Conservation (phyloP, 2,797 vertebrate genomes). For the Pelodytes ibericus region DNA sequence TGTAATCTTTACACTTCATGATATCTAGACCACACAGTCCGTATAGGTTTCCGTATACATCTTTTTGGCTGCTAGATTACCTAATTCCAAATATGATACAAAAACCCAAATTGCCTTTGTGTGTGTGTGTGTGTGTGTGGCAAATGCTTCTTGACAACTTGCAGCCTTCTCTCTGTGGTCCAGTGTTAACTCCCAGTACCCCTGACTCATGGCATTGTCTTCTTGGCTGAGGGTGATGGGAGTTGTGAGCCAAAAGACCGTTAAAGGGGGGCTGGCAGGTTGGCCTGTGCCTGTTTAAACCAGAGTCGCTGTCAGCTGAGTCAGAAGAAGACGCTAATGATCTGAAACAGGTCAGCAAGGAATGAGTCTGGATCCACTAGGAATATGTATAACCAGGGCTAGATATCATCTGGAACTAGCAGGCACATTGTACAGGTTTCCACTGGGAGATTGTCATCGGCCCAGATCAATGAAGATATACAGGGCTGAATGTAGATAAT, state of each 20-base stretch:
- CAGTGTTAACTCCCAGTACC: no score
- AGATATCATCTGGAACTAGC: constrained; percentile 42
- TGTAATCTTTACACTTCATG: no score
- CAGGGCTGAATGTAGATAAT: not conserved
- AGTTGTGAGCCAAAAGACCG: not conserved
- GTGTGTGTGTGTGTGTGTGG: no score
- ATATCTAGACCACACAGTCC: no score
- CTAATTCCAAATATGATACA: no score
- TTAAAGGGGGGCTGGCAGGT: not conserved
- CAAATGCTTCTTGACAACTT: no score
- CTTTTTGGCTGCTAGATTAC: no score
- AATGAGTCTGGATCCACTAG: constrained; percentile 21
- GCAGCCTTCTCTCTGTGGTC: no score
- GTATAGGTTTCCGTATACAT: no score
- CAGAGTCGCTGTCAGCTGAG: constrained; percentile 49
- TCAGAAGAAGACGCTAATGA: constrained; percentile 42
- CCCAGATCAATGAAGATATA: constrained; percentile 4
- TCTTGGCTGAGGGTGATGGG: not conserved
- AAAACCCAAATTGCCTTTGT: no score
- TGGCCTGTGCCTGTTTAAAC: constrained; percentile 3
- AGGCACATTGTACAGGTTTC: constrained; percentile 7
- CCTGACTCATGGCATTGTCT: not conserved
- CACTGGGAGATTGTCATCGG: not conserved
- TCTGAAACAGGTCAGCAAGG: constrained; percentile 42
- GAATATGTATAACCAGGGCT: no score